Base-by-base conservation (phyloP, 1,140 invertebrate species). In the Temnothorax nylanderi region DNA sequence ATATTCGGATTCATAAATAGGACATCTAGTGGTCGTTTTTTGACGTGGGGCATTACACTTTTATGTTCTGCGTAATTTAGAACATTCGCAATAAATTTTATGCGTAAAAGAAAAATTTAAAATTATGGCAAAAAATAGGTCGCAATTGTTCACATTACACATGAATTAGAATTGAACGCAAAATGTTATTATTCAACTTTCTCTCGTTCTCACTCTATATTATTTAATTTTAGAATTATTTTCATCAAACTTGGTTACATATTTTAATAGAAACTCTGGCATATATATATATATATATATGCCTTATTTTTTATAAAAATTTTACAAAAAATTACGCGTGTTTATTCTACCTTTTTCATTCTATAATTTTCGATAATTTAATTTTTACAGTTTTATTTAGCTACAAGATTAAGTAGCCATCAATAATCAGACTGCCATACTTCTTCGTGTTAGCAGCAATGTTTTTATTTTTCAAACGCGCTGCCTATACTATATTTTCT, bases 31-130 rank as follows among this genome's bases (percentile, higher is more conserved):
- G n/a, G 10, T 51, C 18, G 32, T 44, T 56, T 81, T 81, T 56
- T 21, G 26, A 51, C 37, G 6, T 7, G 16, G 11, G n/a, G 21
- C 49, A 16, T 13, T 58, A 71, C 16, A 71, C 58, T 49, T 81
- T 71, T 44, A 56, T 56, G 21, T 56, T 69, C 34, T 49, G 7
- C 13, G 11, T 0, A 81, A 71, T 71, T 56, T 71, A 21, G 21
- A 44, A 44, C 32, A 58, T 16, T 5, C 11, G 34, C 32, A 51
- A 81, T 81, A 81, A 71, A 81, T 81, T 62, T 10, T 16, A 11
- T 56, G 16, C n/a, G 16, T 44, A 54, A 26, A 65, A 80, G 26
- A 60, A 54, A 21, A 69, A 44, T 41, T 37, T 71, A 6, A 26
- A 44, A n/a, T 4, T 56, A 26, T 1, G 21, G 10, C 10, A 34